These are phyloP conservation scores for Panthera leo DNA, from an alignment of 2,113 vertebrate species.

Conservation along the genomic window DNA sequence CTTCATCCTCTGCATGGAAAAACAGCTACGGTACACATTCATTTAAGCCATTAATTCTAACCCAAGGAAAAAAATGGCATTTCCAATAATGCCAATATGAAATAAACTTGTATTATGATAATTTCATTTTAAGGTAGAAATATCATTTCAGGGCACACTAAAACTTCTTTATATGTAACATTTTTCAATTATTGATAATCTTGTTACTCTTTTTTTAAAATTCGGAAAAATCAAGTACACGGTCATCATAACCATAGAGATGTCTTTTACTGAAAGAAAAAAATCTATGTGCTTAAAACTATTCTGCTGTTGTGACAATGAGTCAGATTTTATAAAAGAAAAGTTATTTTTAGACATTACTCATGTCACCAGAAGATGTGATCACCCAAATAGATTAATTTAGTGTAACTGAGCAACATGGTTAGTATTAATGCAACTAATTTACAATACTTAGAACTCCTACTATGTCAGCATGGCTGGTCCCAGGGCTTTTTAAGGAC, in stretches of 20 bases:
- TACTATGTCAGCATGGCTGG: not conserved
- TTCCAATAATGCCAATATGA: slow-evolving; percentile 7
- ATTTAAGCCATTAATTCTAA: slow-evolving; percentile 39
- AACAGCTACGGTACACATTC: not conserved
- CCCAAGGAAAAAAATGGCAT: slow-evolving; percentile 49
- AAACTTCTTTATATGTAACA: slow-evolving; percentile 51
- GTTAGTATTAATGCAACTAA: slow-evolving; percentile 17
- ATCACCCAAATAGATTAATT: not conserved
- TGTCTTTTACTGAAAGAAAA: slow-evolving; percentile 40
- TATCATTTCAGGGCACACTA: slow-evolving; percentile 57
- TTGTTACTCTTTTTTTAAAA: slow-evolving; percentile 47
- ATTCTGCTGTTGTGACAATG: slow-evolving; percentile 3
- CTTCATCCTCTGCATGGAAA: slow-evolving; percentile 49
- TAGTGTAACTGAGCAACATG: not conserved
- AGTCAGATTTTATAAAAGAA: slow-evolving; percentile 16
- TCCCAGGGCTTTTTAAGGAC: not conserved
- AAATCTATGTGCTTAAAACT: not conserved
- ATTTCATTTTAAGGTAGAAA: slow-evolving; percentile 67
- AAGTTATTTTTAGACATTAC: slow-evolving; percentile 37
- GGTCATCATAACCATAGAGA: slow-evolving; percentile 15
- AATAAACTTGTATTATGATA: slow-evolving; percentile 61
- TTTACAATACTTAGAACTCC: slow-evolving; percentile 35
- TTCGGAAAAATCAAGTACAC: slow-evolving; percentile 6
- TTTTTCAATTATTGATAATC: slow-evolving; percentile 50
- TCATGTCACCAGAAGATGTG: slow-evolving; percentile 12